Evolutionary conservation across 35 echinoderm and acorn worm species (phyloP).

Genomic region (Nesometra sesokonis): DNA sequence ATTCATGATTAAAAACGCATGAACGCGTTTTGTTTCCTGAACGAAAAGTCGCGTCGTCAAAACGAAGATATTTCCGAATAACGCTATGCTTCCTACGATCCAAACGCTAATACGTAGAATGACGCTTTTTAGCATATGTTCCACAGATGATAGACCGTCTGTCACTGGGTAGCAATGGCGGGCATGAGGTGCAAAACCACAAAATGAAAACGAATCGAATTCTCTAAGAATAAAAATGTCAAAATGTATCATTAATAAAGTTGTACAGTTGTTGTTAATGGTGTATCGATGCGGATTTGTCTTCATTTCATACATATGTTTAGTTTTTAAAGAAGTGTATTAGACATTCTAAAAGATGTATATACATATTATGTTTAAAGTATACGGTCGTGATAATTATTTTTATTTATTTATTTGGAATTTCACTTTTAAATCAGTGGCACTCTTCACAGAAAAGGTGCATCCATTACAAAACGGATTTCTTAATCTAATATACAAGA

Average conservation of each 20-base stretch:
- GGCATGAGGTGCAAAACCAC: slow-evolving; percentile 76
- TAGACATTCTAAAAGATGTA: background rate
- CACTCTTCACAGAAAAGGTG: too few relatives aligned
- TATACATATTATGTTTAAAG: too few relatives aligned
- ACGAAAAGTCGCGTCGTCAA: slow-evolving; percentile 66
- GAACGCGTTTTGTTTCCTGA: slow-evolving; percentile 78
- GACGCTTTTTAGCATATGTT: slow-evolving; percentile 61
- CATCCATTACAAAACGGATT: too few relatives aligned
- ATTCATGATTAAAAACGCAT: slow-evolving; percentile 94
- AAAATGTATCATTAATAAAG: background rate
- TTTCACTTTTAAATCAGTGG: too few relatives aligned
- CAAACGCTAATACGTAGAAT: slow-evolving; percentile 72
- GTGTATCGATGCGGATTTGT: too few relatives aligned
- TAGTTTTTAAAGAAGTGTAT: background rate
- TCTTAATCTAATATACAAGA: too few relatives aligned
- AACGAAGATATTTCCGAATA: slow-evolving; percentile 68
- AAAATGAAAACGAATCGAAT: slow-evolving; percentile 86
- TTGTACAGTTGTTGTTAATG: background rate
- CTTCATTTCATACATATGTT: too few relatives aligned
- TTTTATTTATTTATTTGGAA: too few relatives aligned
- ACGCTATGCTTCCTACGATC: slow-evolving; percentile 70
- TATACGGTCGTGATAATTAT: too few relatives aligned
- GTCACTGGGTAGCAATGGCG: slow-evolving; percentile 62
- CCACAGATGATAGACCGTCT: slow-evolving; percentile 63
- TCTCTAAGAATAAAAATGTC: slow-evolving; percentile 42